Evolutionary conservation across 2,797 vertebrate species (phyloP).

Genomic region (Synaphobranchus kaupii): DNA sequence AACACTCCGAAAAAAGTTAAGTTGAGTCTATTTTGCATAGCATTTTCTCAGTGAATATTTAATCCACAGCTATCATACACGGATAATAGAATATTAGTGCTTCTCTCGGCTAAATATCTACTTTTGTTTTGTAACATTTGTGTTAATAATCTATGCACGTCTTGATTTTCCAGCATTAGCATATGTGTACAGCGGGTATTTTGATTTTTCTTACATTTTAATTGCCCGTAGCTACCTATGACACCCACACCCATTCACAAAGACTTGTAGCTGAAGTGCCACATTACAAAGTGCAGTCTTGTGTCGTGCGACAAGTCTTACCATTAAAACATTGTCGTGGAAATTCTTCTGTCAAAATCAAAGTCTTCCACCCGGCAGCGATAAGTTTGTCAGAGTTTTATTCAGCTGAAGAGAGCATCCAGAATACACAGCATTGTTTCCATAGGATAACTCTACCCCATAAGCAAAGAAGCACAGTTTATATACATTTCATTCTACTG

Average conservation of each 20-base stretch:
- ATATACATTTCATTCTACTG: too few species aligned
- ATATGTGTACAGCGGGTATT: background rate
- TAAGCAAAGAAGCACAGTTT: too few species aligned
- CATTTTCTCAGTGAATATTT: background rate
- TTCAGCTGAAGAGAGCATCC: too few species aligned
- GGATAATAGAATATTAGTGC: background rate
- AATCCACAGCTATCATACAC: background rate
- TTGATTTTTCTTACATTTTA: background rate
- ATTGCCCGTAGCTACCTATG: too few species aligned
- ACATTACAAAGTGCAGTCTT: constrained; percentile 2
- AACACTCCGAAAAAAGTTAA: constrained; percentile 13
- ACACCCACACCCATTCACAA: too few species aligned
- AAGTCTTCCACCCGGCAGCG: too few species aligned
- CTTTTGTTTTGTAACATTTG: background rate
- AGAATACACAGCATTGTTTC: too few species aligned
- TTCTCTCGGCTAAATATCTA: too few species aligned
- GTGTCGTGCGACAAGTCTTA: background rate
- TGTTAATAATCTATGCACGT: background rate
- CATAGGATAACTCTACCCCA: too few species aligned
- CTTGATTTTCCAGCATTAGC: background rate
- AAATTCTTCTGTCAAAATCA: too few species aligned
- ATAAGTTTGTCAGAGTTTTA: too few species aligned
- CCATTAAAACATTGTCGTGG: background rate
- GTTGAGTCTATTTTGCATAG: background rate
- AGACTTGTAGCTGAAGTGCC: background rate